These are phyloP conservation scores for Melipona quadrifasciata DNA, from an alignment of 1,140 invertebrate genomes.

Conservation along the genomic window DNA sequence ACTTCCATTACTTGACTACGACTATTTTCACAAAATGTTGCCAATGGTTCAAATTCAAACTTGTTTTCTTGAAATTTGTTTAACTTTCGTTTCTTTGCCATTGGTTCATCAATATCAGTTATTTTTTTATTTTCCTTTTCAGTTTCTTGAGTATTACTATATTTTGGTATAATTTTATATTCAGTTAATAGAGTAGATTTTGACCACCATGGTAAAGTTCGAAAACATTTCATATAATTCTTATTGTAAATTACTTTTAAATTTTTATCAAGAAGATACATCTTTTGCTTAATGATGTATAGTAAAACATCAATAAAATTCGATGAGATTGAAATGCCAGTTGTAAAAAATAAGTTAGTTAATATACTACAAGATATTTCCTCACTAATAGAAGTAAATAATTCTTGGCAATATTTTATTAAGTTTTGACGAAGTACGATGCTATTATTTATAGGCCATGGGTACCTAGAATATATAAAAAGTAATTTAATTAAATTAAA, in stretches of 20 bases:
- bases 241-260: conserved; percentile 76
- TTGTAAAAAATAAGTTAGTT: conserved; percentile 70
- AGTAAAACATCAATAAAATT: conserved; percentile 74
- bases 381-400: conserved; percentile 64
- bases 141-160: conserved; percentile 45
- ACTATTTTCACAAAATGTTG: conserved; percentile 60
- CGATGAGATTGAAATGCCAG: conserved; percentile 59
- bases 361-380: conserved; percentile 68
- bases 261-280: conserved; percentile 64
- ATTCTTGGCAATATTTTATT: conserved; percentile 68
- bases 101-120: conserved; percentile 42
- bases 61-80: conserved; percentile 32
- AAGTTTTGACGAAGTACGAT: conserved; percentile 64
- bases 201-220: conserved; percentile 78
- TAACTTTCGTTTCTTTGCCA: conserved; percentile 50
- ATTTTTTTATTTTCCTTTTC: conserved; percentile 2
- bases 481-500: conserved; percentile 29
- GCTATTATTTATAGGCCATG: conserved; percentile 74
- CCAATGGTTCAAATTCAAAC: conserved; percentile 40
- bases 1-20: conserved; percentile 58
- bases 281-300: conserved; percentile 73
- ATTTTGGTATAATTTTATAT: conserved; percentile 16
- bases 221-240: conserved; percentile 75
- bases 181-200: conserved; percentile 71
- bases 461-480: conserved; percentile 67